Conservation (phyloP, 2,797 vertebrate genomes). For the Lepilemur ruficaudatus region DNA sequence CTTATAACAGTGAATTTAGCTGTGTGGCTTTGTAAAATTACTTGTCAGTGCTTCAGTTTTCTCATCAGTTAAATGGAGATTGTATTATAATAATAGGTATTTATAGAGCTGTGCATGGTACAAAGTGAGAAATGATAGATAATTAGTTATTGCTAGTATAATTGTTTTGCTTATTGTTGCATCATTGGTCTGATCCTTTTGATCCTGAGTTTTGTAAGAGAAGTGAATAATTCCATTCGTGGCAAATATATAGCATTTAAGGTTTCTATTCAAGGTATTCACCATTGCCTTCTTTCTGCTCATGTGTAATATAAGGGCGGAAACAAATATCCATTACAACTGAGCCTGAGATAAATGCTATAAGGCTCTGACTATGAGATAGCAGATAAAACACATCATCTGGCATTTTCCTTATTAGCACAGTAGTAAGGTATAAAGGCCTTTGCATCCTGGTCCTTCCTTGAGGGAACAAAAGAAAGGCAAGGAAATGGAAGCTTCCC, state of each 20-base stretch:
- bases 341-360: conserved; percentile 1
- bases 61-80: neutral
- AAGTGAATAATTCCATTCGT: neutral
- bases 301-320: neutral
- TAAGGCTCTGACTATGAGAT: neutral
- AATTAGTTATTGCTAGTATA: neutral
- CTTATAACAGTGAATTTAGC: neutral
- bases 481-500: conserved; percentile 45
- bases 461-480: conserved; percentile 42
- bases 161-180: neutral
- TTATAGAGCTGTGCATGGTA: neutral
- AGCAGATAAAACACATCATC: neutral
- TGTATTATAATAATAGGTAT: neutral
- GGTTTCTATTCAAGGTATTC: neutral
- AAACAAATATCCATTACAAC: neutral
- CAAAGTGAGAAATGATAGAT: neutral
- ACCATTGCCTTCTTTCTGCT: neutral
- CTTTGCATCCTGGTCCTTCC: neutral
- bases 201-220: neutral
- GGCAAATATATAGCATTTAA: neutral
- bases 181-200: neutral
- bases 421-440: neutral
- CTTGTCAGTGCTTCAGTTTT: neutral
- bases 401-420: conserved; percentile 11
- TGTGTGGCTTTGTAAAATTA: neutral